Base-by-base conservation (phyloP, 2,888 invertebrate genomes). In the Amblyjoppa proteus region DNA sequence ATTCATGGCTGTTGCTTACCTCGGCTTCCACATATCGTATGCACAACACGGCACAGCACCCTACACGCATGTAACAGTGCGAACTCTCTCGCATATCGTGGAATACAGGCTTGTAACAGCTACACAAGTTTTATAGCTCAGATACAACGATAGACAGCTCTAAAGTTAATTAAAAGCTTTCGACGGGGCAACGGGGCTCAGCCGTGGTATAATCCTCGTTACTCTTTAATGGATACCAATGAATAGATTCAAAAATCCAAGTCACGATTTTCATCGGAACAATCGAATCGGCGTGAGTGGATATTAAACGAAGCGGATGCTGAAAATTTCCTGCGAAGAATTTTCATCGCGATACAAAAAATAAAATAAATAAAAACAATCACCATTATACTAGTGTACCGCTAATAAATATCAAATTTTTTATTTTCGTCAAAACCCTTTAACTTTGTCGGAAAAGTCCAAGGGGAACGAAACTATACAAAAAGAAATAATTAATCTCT, bases 1-100 rank as follows among this genome's bases (percentile, higher is more conserved):
- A 76, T 84, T 76, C 84, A 80, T 76, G 71, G 75, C 34, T 25
- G 49, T 70, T 45, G 61, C 83, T 70, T 51, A 64, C 41, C 51
- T 20, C 70, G 71, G 64, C 51, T 83, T 70, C 78, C 58, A 83
- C 77, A 73, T 68, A 73, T 76, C 70, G 53, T 25, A 53, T 49
- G 71, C 49, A 71, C 70, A 16, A 28, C 31, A 73, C 53, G 28
- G 41, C 68, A 11, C 53, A 66, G 70, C 70, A 70, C 45, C 56
- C 4, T 66, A 73, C 66, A 51, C 53, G 38, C 73, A 28, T 68
- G n/a, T 53, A 49, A 73, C 66, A 73, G 41, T 45, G 53, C 66
- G 34, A 68, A 73, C 73, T 38, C 73, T 38, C 61, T 66, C 73
- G 80, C 53, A 56, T 80, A 73, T 56, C 73, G 28, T 31, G 73